Percentiles rank a stretch among this genome's conserved stretches.
These are phyloP conservation scores for Spinibarbus caldwelli DNA, from an alignment of 2,797 vertebrate genomes.

Conservation along the genomic window DNA sequence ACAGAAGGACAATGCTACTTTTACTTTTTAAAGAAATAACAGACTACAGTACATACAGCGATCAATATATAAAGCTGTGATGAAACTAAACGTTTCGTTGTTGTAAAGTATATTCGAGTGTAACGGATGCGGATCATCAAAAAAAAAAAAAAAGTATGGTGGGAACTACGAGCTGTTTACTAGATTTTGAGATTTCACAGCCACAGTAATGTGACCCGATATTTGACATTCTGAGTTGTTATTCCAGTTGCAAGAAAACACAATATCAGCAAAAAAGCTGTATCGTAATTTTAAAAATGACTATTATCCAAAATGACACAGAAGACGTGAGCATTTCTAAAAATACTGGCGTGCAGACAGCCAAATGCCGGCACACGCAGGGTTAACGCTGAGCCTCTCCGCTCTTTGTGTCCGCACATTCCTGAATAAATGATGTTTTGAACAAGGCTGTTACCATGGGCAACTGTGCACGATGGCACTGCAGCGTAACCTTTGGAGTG, in stretches of 20 bases:
- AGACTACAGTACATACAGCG: too few relatives aligned
- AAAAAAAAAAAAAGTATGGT: not conserved
- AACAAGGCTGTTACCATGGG: constrained; percentile 79
- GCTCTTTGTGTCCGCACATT: constrained; percentile 78
- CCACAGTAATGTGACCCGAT: not conserved
- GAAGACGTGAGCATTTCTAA: not conserved
- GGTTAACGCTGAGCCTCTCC: constrained; percentile 76
- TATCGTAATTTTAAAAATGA: not conserved
- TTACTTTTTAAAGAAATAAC: too few relatives aligned
- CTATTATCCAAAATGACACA: not conserved
- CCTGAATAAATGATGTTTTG: constrained; percentile 85
- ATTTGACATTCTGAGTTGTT: not conserved
- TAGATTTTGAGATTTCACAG: not conserved
- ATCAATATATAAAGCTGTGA: not conserved
- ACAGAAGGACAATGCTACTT: too few relatives aligned
- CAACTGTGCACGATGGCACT: constrained; percentile 77
- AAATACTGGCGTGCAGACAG: not conserved
- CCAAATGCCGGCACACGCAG: constrained; percentile 48
- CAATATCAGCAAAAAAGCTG: not conserved
- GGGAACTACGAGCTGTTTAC: not conserved
- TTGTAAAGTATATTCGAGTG: not conserved
- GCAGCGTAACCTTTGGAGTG: constrained; percentile 77
- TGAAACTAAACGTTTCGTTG: not conserved
- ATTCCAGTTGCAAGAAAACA: not conserved
- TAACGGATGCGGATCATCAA: too few relatives aligned